Evolutionary conservation across 2,888 invertebrate species (phyloP), one percentile per base, ranked within the genome.

Genomic region (Lochmaea capreae): DNA sequence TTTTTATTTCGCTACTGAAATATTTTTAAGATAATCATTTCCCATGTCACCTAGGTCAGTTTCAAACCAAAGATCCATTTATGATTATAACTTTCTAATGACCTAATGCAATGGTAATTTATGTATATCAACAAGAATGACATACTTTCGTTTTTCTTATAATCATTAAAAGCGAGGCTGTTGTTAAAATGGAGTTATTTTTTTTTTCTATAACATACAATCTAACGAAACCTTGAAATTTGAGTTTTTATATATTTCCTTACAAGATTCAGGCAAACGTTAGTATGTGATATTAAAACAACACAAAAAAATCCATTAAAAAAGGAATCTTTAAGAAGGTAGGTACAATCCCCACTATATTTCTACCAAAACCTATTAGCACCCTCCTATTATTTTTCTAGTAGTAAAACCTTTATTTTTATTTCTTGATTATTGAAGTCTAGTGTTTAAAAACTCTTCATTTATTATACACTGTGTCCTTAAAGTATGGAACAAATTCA

Each of bases 121-220:
- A 58, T 26, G 22, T 26, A 26, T 58, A 22, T 58, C 58, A 33
- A 58, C 58, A 33, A 58, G 33, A 26, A 33, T 58, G 58, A 14
- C 58, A 58, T 58, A 58, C 58, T 58, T 58, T 58, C 58, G 33
- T 58, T 58, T 58, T 52, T 52, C 52, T 16, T 52, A 46, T 11
- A 46, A 14, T 46, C 12, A 16, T n/a, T 52, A 52, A 52, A 52
- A 52, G 52, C 52, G 16, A 52, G 52, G 52, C 16, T 52, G 16
- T 16, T n/a, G 6, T 52, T 18, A n/a, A 2, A 12, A 2, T 12
- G 12, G 14, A 46, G 14, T 46, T 46, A 46, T 12, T 11, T 12
- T 46, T 46, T 46, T 14, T 5, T 14, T 46, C 14, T 4, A 46
- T 46, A 46, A 12, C 46, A 46, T 46, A 5, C 12, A 49, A 49